Evolutionary conservation across 2,113 vertebrate genomes (phyloP).

Genomic region (Drymodes brunneopygia): DNA sequence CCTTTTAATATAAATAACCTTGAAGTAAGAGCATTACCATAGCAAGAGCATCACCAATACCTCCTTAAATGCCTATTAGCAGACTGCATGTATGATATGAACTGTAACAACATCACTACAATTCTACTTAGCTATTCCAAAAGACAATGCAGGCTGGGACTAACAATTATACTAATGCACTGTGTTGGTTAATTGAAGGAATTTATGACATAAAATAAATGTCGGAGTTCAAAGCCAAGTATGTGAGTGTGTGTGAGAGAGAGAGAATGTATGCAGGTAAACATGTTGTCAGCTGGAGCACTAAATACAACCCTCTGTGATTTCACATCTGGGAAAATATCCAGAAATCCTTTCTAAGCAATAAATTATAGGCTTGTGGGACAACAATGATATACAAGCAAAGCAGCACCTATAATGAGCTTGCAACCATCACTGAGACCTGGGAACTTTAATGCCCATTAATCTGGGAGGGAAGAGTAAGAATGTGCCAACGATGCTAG

Average conservation of each 20-base stretch:
- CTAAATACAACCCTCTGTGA: background rate
- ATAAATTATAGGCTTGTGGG: conserved; percentile 4
- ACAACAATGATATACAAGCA: conserved; percentile 4
- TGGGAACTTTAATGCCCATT: conserved; percentile 17
- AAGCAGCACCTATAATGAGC: conserved; percentile 22
- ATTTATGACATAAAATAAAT: conserved; percentile 10
- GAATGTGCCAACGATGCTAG: background rate
- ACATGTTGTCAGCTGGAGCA: background rate
- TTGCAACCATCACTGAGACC: background rate
- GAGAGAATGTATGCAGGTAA: background rate
- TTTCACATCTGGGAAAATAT: conserved; percentile 45
- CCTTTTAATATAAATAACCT: background rate
- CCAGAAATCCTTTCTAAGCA: conserved; percentile 47
- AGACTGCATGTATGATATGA: background rate
- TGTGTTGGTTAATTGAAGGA: conserved; percentile 20
- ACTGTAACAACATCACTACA: background rate
- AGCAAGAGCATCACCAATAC: background rate
- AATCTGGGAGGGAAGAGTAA: background rate
- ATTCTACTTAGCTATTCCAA: background rate
- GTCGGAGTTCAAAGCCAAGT: conserved; percentile 19
- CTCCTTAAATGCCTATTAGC: background rate
- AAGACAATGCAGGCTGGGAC: background rate
- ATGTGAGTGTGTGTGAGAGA: background rate
- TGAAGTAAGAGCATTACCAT: background rate
- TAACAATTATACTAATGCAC: conserved; percentile 30